Evolutionary conservation across 2,888 invertebrate species (phyloP).

Genomic region (Melanargia galathea): DNA sequence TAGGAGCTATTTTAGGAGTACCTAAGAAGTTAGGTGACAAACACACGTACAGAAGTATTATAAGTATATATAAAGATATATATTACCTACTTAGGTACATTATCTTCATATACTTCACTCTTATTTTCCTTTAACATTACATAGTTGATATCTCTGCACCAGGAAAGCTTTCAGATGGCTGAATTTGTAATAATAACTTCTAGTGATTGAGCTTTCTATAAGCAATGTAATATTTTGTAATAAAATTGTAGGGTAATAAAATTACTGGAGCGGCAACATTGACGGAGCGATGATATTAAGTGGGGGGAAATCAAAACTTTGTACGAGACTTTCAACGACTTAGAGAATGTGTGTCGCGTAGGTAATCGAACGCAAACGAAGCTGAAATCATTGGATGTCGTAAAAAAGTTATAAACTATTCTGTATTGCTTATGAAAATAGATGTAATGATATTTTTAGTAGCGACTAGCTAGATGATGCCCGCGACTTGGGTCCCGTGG

Average conservation of each 20-base stretch:
- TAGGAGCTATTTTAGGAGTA: too few species aligned
- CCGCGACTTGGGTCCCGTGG: too few species aligned
- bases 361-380: background rate
- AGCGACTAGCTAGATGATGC: background rate
- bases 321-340: constrained; percentile 6
- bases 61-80: too few species aligned
- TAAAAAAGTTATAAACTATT: constrained; percentile 10
- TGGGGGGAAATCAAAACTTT: constrained; percentile 14
- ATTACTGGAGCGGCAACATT: constrained; percentile 3
- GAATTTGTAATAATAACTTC: too few species aligned
- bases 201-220: too few species aligned
- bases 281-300: constrained; percentile 5
- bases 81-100: too few species aligned
- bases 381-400: constrained; percentile 8
- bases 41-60: too few species aligned
- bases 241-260: background rate
- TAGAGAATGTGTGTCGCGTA: background rate
- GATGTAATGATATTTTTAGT: background rate
- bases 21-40: too few species aligned
- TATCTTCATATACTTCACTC: too few species aligned
- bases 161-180: too few species aligned
- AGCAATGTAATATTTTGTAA: too few species aligned
- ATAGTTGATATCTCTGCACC: too few species aligned
- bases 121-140: background rate
- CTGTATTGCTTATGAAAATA: constrained; percentile 8